phyloP scores from a whole-genome alignment of 2,113 vertebrate species.

The Cottus gobio region DNA sequence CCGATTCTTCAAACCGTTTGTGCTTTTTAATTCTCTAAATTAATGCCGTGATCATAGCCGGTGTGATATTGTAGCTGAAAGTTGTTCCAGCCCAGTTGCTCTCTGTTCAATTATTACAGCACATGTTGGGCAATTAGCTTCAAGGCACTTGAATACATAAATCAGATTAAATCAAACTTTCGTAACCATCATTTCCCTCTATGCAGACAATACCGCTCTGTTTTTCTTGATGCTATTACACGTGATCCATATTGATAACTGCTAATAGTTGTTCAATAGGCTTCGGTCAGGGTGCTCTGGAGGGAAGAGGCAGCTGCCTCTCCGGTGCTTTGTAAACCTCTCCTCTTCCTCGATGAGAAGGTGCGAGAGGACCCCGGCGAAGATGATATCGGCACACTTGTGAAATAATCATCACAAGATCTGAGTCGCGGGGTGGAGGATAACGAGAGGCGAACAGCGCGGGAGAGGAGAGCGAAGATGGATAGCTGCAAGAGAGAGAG shows the following conservation, averaged over 20 bases:
- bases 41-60: background rate
- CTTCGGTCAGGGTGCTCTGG: conserved; percentile 7
- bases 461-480: conserved; percentile 42
- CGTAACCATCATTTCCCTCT: background rate
- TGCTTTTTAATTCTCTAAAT: conserved; percentile 18
- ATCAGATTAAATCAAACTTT: too few species aligned
- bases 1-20: conserved; percentile 1
- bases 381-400: conserved; percentile 73
- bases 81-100: background rate
- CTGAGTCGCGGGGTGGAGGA: conserved; percentile 68
- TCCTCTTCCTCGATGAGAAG: conserved; percentile 68
- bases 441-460: conserved; percentile 68
- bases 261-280: conserved; percentile 14
- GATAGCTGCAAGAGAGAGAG: conserved; percentile 38
- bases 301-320: conserved; percentile 42
- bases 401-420: conserved; percentile 82
- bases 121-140: too few species aligned
- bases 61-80: conserved; percentile 10
- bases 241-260: conserved; percentile 23
- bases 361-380: conserved; percentile 58
- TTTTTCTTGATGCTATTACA: background rate
- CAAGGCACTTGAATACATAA: too few species aligned
- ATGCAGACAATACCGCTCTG: conserved; percentile 7
- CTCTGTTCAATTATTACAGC: background rate
- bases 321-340: conserved; percentile 66